These are phyloP conservation scores for Tauraco hartlaubi DNA, from an alignment of 2,797 vertebrate species.

Conservation along the genomic window DNA sequence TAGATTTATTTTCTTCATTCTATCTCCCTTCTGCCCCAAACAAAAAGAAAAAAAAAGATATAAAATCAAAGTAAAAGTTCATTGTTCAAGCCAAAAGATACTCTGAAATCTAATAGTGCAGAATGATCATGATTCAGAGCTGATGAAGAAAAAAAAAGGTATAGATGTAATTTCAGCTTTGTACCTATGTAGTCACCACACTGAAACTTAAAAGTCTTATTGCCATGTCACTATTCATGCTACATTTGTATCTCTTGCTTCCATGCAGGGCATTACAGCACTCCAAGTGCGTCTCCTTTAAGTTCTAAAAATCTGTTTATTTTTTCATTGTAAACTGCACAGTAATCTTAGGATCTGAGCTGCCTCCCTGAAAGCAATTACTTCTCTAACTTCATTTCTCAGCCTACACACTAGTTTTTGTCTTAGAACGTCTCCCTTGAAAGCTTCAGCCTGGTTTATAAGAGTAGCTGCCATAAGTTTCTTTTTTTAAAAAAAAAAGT, in stretches of 20 bases:
- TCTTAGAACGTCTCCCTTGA: neutral
- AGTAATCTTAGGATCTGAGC: neutral
- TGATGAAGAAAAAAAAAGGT: neutral
- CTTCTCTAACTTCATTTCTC: neutral
- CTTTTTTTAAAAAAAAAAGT: neutral
- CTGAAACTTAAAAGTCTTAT: neutral
- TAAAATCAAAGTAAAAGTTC: neutral
- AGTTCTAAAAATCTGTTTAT: neutral
- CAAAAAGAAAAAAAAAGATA: neutral
- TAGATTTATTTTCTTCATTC: neutral
- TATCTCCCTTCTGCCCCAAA: neutral
- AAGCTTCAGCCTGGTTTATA: neutral
- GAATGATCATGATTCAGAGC: neutral
- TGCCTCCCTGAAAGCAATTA: neutral
- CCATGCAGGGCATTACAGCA: rapidly evolving
- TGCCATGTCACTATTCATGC: neutral
- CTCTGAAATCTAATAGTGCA: neutral
- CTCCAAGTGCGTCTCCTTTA: neutral
- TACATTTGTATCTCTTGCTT: neutral
- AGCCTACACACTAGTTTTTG: neutral
- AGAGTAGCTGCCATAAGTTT: neutral
- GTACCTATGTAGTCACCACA: neutral
- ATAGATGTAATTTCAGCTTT: neutral
- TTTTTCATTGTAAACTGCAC: neutral
- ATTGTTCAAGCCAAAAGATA: neutral